Evolutionary conservation across 2,797 vertebrate genomes (phyloP).

Genomic region (Sarcoramphus papa): DNA sequence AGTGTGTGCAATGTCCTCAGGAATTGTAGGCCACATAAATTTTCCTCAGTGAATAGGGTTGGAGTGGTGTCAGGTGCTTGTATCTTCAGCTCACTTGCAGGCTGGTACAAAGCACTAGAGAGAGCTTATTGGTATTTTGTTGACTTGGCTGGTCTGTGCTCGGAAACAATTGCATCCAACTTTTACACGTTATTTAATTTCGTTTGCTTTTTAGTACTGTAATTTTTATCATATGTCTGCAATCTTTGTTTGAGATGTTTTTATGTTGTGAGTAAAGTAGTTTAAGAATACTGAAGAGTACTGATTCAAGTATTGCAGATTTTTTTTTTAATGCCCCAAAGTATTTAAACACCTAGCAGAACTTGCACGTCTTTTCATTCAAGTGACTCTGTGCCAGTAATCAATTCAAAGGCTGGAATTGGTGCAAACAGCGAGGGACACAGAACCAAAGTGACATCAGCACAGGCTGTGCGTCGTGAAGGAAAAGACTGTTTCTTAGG

Average conservation of each 20-base stretch:
- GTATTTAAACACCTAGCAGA: neutral
- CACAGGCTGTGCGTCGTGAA: neutral
- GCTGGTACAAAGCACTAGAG: neutral
- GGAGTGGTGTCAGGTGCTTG: neutral
- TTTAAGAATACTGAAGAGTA: neutral
- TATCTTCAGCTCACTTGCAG: rapidly evolving
- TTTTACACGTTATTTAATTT: rapidly evolving
- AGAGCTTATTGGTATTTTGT: neutral
- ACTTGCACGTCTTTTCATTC: too few relatives aligned
- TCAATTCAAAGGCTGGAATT: neutral
- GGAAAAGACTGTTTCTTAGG: neutral
- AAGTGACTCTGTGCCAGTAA: neutral
- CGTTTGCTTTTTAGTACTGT: neutral
- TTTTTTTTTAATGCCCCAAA: neutral
- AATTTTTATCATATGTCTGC: neutral
- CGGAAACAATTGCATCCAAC: neutral
- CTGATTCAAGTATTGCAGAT: neutral
- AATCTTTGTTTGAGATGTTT: neutral
- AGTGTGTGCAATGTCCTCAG: neutral
- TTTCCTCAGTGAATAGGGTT: rapidly evolving
- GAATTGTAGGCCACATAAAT: neutral
- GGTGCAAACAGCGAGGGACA: rapidly evolving
- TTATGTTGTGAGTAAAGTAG: neutral
- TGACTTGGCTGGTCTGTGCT: neutral
- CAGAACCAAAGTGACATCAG: neutral